Base-by-base conservation (phyloP, 2,888 invertebrate species). In the Embidobia sp. region DNA sequence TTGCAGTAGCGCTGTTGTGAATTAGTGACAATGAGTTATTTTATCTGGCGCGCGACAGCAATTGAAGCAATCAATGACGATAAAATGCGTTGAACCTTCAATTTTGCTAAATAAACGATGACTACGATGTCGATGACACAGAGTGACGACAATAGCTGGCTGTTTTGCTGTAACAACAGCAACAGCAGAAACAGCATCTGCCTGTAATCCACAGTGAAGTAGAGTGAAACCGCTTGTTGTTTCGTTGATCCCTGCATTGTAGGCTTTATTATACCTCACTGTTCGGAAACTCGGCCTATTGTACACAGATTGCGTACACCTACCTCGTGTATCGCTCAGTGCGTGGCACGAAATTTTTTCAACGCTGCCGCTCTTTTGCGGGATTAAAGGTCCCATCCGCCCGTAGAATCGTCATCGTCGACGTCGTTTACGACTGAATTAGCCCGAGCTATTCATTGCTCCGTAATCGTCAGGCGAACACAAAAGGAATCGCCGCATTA, bases 181-280 rank as follows among this genome's bases (percentile, higher is more conserved):
- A 66, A 66, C 64, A 75, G 74, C 74, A 75, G 78, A 66, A 64
- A 64, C 70, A 48, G 85, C 86, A 86, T 86, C 86, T 86, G 86
- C 85, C 85, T 82, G 84, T 86, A 86, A 86, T 86, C 85, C 85
- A 80, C 81, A 84, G 80, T 78, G 80, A 80, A 80, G 79, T 77
- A 79, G 82, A 83, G 86, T 85, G 86, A 86, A 86, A 86, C 85
- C 85, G 84, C 83, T 82, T 83, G 85, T 86, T 86, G 87, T 86
- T 86, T 86, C 83, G 85, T 80, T 86, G 85, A 86, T 85, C 86
- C 86, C 83, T 46, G 85, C 82, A 85, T 86, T 87, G 86, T 87
- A 78, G 73, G 80, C 82, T 82, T 84, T 85, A 84, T 85, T 86
- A 83, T 85, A 82, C 83, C 78, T 80, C 83, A 85, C 83, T 85